Conservation (phyloP, 1,140 invertebrate species). For the Kradibia gibbosae region DNA sequence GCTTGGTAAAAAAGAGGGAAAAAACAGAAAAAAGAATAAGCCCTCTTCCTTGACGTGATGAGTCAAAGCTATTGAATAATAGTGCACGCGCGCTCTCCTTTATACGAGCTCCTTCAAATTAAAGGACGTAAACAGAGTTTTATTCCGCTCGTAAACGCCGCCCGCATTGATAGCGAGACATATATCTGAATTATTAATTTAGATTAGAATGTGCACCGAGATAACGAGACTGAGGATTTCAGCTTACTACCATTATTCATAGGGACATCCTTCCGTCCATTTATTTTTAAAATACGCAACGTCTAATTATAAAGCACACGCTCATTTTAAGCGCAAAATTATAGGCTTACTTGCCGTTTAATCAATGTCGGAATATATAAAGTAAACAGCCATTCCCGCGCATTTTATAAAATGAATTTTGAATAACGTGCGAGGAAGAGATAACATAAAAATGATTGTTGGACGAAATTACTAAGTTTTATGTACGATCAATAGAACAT, state of each 20-base stretch:
- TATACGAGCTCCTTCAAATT: neutral
- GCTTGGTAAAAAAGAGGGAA: neutral
- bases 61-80: slow-evolving; percentile 14
- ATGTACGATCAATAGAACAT: no score
- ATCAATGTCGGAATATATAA: neutral
- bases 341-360: neutral
- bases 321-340: slow-evolving; percentile 30
- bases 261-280: neutral
- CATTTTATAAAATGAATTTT: neutral
- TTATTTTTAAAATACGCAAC: neutral
- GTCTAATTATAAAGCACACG: slow-evolving; percentile 2
- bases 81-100: neutral
- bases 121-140: slow-evolving; percentile 23
- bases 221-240: neutral
- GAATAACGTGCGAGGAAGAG: no score
- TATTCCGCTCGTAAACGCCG: slow-evolving; percentile 39
- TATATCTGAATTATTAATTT: slow-evolving; percentile 22
- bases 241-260: neutral
- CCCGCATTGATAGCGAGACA: neutral
- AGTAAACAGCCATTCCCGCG: neutral
- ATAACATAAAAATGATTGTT: no score
- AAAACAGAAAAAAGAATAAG: slow-evolving; percentile 4
- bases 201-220: neutral
- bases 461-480: no score
- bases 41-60: neutral